Base-by-base conservation (phyloP, 2,113 vertebrate genomes). In the Lucifuga dentata region DNA sequence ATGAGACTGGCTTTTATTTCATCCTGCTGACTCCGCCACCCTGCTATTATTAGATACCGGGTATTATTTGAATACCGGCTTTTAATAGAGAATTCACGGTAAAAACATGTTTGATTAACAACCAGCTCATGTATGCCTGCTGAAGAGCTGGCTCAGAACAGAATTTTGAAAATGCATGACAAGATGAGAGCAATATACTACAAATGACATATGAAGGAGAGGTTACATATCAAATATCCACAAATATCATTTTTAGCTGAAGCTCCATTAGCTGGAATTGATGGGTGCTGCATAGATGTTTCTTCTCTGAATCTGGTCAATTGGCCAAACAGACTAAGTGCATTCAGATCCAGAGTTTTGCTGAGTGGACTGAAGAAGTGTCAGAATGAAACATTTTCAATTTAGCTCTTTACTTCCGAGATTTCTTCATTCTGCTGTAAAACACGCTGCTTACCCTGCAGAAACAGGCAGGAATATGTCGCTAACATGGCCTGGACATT, bases 91-190 rank as follows among this genome's bases (percentile, higher is more conserved):
- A n/a, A n/a, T n/a, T n/a, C n/a, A n/a, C n/a, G n/a, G n/a, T n/a
- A n/a, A n/a, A n/a, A n/a, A n/a, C n/a, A n/a, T n/a, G n/a, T n/a
- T n/a, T n/a, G n/a, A n/a, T 64, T 65, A 85, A 84, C 79, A 83
- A 86, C 83, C 79, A 63, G 79, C 74, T 78, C 50, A 57, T 78
- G 85, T 85, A 83, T 76, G 78, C 75, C 57, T 75, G 73, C 68
- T 71, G 56, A 11, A 3, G 57, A 78, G 76, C 84, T 74, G 69
- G 62, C 73, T 82, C 63, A 20, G 82, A 69, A 51, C 69, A 82
- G 81, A 82, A 83, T 90, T 85, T 85, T 43, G 77, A 87, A 88
- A 87, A 90, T 81, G 80, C 71, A 83, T 49, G 57, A 85, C 76
- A 70, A 63, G 60, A 63, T 35, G 12, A 58, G 5, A 58, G 55